These are phyloP conservation scores for Meloe dianella DNA, from an alignment of 2,888 invertebrate species.

Conservation along the genomic window DNA sequence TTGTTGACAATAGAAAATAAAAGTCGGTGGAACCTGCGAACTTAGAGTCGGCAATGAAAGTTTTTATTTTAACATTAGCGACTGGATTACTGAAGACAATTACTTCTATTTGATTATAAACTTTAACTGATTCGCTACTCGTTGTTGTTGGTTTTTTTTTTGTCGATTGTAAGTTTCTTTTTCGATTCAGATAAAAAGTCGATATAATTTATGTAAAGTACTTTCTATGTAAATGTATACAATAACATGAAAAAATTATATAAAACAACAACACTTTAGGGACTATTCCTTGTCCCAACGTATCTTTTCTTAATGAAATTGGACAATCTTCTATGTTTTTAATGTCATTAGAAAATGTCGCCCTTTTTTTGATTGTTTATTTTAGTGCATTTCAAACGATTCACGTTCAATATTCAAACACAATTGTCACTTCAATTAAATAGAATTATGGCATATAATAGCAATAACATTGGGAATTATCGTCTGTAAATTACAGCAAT, in stretches of 20 bases:
- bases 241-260: neutral
- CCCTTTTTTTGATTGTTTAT: neutral
- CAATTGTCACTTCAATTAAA: neutral
- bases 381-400: neutral
- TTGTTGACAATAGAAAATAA: too few relatives aligned
- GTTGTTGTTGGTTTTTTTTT: neutral
- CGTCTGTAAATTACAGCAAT: neutral
- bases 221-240: neutral
- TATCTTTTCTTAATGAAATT: conserved; percentile 4
- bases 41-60: too few relatives aligned
- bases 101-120: too few relatives aligned
- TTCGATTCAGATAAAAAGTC: neutral
- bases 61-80: too few relatives aligned
- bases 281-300: neutral
- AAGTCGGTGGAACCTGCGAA: too few relatives aligned
- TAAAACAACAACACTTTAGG: neutral
- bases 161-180: neutral
- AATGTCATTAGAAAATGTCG: neutral
- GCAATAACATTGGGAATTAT: neutral
- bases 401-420: too few relatives aligned
- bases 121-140: neutral
- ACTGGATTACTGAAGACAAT: too few relatives aligned
- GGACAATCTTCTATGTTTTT: neutral
- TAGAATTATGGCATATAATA: neutral
- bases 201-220: conserved; percentile 3